phyloP scores from a whole-genome alignment of 2,113 vertebrate species.

The Pomatorhinus ruficollis region DNA sequence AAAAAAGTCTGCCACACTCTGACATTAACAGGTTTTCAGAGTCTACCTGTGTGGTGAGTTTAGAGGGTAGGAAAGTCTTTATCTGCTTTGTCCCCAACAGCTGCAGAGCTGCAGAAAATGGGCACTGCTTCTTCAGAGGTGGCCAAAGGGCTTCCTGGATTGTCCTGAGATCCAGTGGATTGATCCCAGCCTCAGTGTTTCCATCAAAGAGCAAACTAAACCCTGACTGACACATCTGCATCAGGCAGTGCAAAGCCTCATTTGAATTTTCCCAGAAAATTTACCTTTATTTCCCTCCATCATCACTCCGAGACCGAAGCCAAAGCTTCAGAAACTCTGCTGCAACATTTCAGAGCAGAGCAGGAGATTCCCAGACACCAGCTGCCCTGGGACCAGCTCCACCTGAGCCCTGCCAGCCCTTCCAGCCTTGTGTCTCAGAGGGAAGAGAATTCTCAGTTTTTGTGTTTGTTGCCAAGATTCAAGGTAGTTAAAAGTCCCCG shows the following conservation, averaged over 20 bases:
- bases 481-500: no score
- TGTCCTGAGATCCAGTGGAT: neutral
- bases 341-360: neutral
- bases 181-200: neutral
- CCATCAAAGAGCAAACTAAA: neutral
- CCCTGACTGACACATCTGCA: neutral
- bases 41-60: neutral
- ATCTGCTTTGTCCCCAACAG: neutral
- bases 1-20: neutral
- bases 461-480: no score
- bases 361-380: rapidly evolving
- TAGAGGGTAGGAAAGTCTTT: neutral
- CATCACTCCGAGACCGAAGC: rapidly evolving
- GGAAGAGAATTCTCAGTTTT: no score
- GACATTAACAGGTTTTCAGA: neutral
- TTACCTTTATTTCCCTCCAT: neutral
- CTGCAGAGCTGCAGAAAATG: neutral
- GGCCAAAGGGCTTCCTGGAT: neutral
- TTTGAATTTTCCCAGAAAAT: neutral
- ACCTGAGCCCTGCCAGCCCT: neutral
- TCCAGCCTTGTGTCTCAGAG: rapidly evolving
- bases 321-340: neutral
- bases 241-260: neutral
- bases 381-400: neutral
- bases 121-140: neutral